Percentiles rank a stretch among this genome's conserved stretches.
Evolutionary conservation across 2,113 vertebrate species (phyloP).

Genomic region (Bubo blakistoni): DNA sequence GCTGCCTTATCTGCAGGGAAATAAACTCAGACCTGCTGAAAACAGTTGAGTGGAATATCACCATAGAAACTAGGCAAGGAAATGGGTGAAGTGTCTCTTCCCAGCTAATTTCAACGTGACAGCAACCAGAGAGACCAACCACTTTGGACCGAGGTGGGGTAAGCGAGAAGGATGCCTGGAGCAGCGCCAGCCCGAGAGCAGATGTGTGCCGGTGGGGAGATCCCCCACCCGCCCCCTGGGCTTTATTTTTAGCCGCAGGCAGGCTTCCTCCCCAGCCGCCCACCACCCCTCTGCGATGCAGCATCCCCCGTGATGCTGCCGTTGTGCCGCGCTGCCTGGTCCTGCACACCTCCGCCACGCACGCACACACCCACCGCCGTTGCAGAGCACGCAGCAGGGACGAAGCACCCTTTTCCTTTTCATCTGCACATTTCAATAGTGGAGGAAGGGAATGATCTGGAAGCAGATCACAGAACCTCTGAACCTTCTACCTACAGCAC

Average conservation of each 20-base stretch:
- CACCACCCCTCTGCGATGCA: neutral
- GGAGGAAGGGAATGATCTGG: neutral
- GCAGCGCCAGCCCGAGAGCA: neutral
- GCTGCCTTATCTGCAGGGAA: slow-evolving; percentile 64
- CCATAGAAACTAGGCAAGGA: slow-evolving; percentile 79
- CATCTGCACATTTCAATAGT: accelerated
- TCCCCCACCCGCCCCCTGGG: neutral
- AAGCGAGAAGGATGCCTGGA: neutral
- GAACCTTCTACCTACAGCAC: neutral
- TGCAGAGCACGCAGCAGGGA: neutral
- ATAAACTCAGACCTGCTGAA: slow-evolving; percentile 61
- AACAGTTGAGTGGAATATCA: slow-evolving; percentile 63
- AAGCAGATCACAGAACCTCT: neutral
- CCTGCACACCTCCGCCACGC: neutral
- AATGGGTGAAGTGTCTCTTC: slow-evolving; percentile 43
- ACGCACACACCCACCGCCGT: accelerated
- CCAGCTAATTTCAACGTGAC: slow-evolving; percentile 56
- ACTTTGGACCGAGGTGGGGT: neutral
- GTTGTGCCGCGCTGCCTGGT: neutral
- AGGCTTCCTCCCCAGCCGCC: neutral
- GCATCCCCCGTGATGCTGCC: neutral
- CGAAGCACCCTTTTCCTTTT: neutral
- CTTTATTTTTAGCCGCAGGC: neutral
- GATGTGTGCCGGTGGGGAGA: neutral
- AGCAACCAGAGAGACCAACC: slow-evolving; percentile 8